These are phyloP conservation scores for Andrena fulva DNA, from an alignment of 2,888 invertebrate genomes.

Conservation along the genomic window DNA sequence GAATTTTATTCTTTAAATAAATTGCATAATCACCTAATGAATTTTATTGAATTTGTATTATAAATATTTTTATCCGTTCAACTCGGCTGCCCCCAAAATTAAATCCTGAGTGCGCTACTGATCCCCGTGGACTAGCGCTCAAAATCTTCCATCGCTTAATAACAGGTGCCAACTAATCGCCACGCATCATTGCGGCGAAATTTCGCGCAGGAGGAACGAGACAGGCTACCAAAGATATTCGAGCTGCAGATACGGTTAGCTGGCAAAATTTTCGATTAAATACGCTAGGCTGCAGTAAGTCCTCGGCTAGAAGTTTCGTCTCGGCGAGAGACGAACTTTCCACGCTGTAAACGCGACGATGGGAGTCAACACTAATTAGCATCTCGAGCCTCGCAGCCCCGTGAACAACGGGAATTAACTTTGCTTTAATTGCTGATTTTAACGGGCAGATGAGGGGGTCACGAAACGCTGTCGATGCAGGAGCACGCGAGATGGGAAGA, in stretches of 20 bases:
- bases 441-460: not conserved
- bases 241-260: constrained; percentile 21
- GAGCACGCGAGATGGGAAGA: not conserved
- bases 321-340: constrained; percentile 50
- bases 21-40: no score
- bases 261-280: constrained; percentile 66
- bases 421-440: constrained; percentile 71
- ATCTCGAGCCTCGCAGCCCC: constrained; percentile 58
- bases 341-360: constrained; percentile 66
- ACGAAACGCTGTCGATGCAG: not conserved
- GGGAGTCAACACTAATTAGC: constrained; percentile 75
- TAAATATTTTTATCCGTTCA: no score
- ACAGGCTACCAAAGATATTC: not conserved
- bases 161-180: constrained; percentile 29
- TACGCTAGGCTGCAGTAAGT: constrained; percentile 34
- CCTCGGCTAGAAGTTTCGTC: constrained; percentile 39
- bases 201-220: not conserved
- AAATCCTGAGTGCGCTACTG: no score
- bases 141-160: constrained; percentile 1
- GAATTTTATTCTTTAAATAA: no score
- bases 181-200: constrained; percentile 23
- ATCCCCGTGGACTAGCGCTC: not conserved
- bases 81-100: no score
- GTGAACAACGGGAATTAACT: constrained; percentile 72
- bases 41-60: no score